These are phyloP conservation scores for Hydropsyche tenuis DNA, from an alignment of 1,140 invertebrate species.

Conservation along the genomic window DNA sequence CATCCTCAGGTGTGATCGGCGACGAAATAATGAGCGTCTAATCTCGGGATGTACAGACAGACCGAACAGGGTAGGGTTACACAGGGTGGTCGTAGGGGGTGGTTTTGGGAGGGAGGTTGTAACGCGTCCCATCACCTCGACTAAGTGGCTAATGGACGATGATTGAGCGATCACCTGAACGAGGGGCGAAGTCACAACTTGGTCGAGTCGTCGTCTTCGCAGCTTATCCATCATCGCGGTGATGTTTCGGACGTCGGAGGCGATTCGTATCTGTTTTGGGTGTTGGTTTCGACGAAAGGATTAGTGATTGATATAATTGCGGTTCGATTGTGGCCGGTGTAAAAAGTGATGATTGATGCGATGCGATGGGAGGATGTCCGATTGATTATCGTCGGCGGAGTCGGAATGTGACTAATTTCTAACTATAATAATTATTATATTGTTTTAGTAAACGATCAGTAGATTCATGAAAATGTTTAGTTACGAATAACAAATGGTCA, in stretches of 20 bases:
- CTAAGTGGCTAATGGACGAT: slow-evolving; percentile 49
- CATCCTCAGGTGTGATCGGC: slow-evolving; percentile 44
- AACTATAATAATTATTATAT: no score
- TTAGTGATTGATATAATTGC: no score
- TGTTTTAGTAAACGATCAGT: no score
- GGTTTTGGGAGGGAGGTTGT: slow-evolving; percentile 15
- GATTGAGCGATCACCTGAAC: slow-evolving; percentile 48
- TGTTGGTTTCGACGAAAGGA: neutral
- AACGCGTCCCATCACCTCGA: slow-evolving; percentile 34
- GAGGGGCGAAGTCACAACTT: neutral
- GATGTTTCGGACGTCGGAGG: no score
- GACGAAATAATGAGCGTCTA: slow-evolving; percentile 26
- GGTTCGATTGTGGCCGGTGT: no score
- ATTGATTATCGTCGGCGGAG: no score
- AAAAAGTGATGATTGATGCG: no score
- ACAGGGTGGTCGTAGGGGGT: neutral
- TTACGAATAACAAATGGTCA: no score
- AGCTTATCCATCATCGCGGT: neutral
- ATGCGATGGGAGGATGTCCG: no score
- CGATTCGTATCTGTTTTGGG: no score
- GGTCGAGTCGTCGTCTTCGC: neutral
- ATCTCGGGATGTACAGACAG: slow-evolving; percentile 1
- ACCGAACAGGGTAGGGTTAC: neutral
- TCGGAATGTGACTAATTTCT: no score
- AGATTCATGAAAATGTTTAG: no score